A percentile compares a stretch with the other conserved stretches of the same genome.
These are phyloP conservation scores for Talpa occidentalis DNA, from an alignment of 2,113 vertebrate genomes.

Conservation along the genomic window DNA sequence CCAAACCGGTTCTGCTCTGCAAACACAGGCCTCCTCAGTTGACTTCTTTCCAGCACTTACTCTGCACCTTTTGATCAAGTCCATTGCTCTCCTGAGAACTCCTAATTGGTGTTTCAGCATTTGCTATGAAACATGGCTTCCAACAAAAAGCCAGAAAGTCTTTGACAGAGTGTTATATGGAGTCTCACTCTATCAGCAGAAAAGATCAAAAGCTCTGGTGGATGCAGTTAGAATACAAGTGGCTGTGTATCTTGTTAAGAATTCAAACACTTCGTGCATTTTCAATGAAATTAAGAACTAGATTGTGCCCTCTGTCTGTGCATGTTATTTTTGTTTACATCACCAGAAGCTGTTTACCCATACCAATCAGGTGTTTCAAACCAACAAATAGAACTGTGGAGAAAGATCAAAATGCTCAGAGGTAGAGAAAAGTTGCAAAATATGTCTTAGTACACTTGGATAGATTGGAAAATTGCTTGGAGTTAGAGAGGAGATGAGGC, in stretches of 20 bases:
- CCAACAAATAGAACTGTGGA: neutral
- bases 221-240: neutral
- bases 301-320: neutral
- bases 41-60: neutral
- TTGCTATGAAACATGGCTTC: neutral
- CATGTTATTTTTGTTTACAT: neutral
- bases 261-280: constrained; percentile 34
- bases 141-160: neutral
- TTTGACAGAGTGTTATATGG: neutral
- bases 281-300: constrained; percentile 20
- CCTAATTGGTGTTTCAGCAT: neutral
- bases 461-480: neutral
- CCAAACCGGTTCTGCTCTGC: neutral
- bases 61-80: neutral
- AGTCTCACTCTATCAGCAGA: neutral
- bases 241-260: neutral
- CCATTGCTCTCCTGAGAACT: neutral
- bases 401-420: neutral
- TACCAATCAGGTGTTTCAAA: neutral
- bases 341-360: constrained; percentile 6
- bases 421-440: neutral
- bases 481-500: neutral
- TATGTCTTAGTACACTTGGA: neutral
- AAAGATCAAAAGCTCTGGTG: constrained; percentile 7
- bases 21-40: rapidly evolving